Evolutionary conservation across 2,113 vertebrate species (phyloP).

Genomic region (Columbina picui): DNA sequence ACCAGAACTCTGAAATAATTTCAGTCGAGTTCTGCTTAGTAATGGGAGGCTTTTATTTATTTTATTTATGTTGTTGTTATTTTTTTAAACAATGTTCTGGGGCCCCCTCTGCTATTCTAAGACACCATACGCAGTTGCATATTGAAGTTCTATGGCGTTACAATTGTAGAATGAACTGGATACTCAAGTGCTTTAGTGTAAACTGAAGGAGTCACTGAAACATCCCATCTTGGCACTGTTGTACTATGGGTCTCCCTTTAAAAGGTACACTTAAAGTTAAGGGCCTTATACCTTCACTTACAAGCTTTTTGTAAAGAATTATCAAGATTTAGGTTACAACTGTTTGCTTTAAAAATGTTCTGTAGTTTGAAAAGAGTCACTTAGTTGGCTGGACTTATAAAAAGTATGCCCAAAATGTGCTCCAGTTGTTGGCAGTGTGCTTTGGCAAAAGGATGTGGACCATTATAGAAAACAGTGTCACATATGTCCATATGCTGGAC

Average conservation of each 20-base stretch:
- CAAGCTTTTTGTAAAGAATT: neutral
- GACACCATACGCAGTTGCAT: neutral
- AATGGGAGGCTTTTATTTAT: conserved; percentile 32
- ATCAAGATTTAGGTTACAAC: neutral
- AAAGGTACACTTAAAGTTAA: conserved; percentile 6
- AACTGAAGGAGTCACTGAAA: neutral
- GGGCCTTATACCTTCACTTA: conserved; percentile 2
- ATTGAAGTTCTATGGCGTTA: neutral
- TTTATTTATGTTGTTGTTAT: conserved; percentile 17
- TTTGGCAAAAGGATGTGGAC: neutral
- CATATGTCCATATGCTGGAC: fast-evolving
- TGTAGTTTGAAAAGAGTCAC: neutral
- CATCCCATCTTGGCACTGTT: neutral
- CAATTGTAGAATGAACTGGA: neutral
- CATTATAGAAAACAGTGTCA: neutral
- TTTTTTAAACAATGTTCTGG: neutral
- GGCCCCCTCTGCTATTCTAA: conserved; percentile 1
- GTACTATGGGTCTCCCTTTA: conserved; percentile 5
- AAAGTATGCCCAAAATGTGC: neutral
- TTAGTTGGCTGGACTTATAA: neutral
- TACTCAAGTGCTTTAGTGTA: neutral
- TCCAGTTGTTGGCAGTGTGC: neutral
- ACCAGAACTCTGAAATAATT: neutral
- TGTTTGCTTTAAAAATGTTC: conserved; percentile 23
- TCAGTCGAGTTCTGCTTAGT: neutral